Evolutionary conservation across 2,888 invertebrate species (phyloP).

Genomic region (Fissipunctia ypsillon): DNA sequence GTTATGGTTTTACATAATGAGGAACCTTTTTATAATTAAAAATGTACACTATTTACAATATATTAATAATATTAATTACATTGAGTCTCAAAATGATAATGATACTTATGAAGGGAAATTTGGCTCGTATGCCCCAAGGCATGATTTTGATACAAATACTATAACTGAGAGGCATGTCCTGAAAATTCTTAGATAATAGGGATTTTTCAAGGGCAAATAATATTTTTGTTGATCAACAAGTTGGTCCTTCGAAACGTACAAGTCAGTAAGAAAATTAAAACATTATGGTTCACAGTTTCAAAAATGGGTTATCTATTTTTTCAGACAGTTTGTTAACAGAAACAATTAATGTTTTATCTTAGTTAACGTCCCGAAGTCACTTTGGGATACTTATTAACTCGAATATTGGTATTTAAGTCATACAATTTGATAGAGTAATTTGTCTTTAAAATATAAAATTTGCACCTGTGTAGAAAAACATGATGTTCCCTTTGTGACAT

Average conservation of each 20-base stretch:
- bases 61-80: conserved; percentile 18
- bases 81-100: too few species aligned
- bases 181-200: neutral
- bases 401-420: neutral
- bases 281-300: neutral
- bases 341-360: conserved; percentile 1
- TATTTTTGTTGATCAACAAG: neutral
- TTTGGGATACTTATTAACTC: too few species aligned
- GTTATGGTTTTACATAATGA: neutral
- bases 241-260: neutral
- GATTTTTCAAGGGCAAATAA: neutral
- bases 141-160: neutral
- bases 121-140: neutral
- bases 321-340: neutral
- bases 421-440: neutral
- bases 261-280: neutral
- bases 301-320: neutral
- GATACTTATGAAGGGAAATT: neutral
- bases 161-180: neutral
- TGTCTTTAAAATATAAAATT: neutral
- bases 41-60: conserved; percentile 49
- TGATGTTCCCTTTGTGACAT: neutral
- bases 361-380: neutral
- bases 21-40: neutral
- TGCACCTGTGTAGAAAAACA: neutral